Conservation (phyloP, 2,888 invertebrate genomes). For the Salticus scenicus region DNA sequence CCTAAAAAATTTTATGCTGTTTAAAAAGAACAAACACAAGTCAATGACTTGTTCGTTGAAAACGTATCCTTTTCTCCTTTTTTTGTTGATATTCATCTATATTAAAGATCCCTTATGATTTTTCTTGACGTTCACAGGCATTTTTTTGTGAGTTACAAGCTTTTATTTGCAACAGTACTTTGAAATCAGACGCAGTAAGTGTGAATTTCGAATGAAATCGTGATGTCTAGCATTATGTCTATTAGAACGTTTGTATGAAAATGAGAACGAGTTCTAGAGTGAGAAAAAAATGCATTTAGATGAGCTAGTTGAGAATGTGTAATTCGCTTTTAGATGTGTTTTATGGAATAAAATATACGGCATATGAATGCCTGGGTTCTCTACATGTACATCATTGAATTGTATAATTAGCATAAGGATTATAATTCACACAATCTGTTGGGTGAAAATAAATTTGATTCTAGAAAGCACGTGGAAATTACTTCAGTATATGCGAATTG, state of each 20-base stretch:
- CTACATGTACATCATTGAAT: background rate
- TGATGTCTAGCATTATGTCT: slow-evolving; percentile 10
- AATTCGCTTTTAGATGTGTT: slow-evolving; percentile 6
- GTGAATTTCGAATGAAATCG: background rate
- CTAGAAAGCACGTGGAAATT: too few relatives aligned
- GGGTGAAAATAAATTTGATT: too few relatives aligned
- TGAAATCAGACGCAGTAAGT: background rate
- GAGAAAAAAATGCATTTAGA: background rate
- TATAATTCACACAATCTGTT: too few relatives aligned
- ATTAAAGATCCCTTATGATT: background rate
- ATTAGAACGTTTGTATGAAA: slow-evolving; percentile 49
- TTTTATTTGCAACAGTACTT: background rate
- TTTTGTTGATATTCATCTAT: background rate
- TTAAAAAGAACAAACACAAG: too few relatives aligned
- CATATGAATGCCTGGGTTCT: background rate
- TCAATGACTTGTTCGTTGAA: background rate
- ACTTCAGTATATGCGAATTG: too few relatives aligned
- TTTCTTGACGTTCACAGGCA: background rate
- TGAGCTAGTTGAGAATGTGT: background rate
- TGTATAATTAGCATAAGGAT: background rate
- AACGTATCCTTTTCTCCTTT: background rate
- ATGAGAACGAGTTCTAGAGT: slow-evolving; percentile 40
- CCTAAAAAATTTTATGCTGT: too few relatives aligned
- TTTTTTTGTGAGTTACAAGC: background rate
- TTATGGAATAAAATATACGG: background rate